Conservation (phyloP, 2,797 vertebrate species). For the Tragelaphus eurycerus region DNA sequence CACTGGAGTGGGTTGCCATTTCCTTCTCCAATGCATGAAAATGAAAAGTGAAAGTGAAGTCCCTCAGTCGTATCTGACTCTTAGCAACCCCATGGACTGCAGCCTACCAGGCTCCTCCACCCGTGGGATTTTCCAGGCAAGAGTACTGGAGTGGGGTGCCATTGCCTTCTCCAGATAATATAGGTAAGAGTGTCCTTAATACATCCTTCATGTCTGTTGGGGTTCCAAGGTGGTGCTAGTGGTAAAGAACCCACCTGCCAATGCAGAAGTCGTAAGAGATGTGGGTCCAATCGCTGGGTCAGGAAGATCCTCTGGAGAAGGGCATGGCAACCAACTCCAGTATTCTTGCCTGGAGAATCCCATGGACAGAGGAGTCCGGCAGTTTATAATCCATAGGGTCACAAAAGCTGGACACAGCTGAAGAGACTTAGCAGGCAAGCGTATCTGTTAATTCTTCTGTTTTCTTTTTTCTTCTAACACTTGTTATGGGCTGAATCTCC, state of each 20-base stretch:
- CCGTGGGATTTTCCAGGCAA: too few species aligned
- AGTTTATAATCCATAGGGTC: neutral
- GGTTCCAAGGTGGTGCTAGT: neutral
- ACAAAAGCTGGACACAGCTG: neutral
- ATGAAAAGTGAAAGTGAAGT: too few species aligned
- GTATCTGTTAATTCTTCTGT: neutral
- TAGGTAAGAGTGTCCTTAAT: neutral
- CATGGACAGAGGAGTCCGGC: neutral
- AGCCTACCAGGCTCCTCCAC: too few species aligned
- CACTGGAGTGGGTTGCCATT: too few species aligned
- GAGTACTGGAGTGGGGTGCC: too few species aligned
- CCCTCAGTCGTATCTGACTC: too few species aligned
- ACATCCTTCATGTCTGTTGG: neutral
- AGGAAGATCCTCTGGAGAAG: neutral
- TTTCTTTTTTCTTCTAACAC: neutral
- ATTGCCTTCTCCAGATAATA: neutral
- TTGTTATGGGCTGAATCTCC: neutral
- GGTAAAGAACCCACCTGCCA: neutral
- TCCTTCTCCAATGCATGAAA: too few species aligned
- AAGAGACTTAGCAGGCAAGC: neutral
- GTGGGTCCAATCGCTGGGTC: accelerated
- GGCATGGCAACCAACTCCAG: neutral
- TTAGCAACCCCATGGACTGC: too few species aligned
- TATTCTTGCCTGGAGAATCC: neutral
- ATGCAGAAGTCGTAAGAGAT: neutral